Base-by-base conservation (phyloP, 1,140 invertebrate genomes). In the Solenopsis fugax region DNA sequence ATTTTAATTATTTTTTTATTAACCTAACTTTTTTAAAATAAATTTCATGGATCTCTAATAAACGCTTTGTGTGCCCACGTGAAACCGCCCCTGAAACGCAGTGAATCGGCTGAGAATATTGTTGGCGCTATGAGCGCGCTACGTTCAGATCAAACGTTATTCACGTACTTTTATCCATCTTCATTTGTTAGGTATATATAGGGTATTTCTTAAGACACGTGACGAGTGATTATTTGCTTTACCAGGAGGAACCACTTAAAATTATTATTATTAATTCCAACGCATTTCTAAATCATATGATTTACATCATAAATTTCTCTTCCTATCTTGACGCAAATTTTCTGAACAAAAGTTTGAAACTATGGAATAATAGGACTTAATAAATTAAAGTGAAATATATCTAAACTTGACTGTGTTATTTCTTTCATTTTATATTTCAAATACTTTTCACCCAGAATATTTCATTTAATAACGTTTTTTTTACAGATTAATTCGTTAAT, bases 131-230 rank as follows among this genome's bases (percentile, higher is more conserved):
- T 34, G 37, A 69, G 2, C 41, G 37, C 34, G n/a, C 62, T 67
- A 29, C 37, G 12, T 52, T 52, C 41, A 54, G 34, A 67, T 52
- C 48, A 58, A 56, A 71, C 50, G 50, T 81, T 71, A 82, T 82
- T 82, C 58, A 84, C 24, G n/a, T 60, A 82, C 18, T 82, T 73
- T 80, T 60, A 60, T 84, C 13, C 50, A 13, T 24, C 52, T 62
- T 64, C 18, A 6, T 13, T 18, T 16, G 34, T 1, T 62, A 13
- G 4, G 4, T 60, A 73, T n/a, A 18, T 50, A 56, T 2, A 37
- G 34, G 24, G 45, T 64, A 18, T 65, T 78, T 41, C 37, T 69
- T 41, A 81, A 54, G 29, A 29, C 18, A 13, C 9, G 62, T 37
- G 9, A 62, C 37, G 1, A 62, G 9, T 16, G 12, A n/a, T 29